phyloP scores from a whole-genome alignment of 2,113 vertebrate species.

The Eubucco bourcierii region DNA sequence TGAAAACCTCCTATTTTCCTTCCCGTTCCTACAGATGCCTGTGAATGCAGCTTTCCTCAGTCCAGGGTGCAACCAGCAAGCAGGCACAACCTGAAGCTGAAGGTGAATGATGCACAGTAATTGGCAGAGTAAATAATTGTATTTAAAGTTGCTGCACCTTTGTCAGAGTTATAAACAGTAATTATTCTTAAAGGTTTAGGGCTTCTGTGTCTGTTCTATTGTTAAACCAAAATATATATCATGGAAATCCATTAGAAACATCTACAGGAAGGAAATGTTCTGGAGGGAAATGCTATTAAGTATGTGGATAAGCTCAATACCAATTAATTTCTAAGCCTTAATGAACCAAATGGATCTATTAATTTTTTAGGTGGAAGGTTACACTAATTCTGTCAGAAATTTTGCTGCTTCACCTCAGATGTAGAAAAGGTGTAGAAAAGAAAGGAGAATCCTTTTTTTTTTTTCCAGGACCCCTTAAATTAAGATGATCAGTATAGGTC shows the following conservation, averaged over 20 bases:
- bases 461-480: neutral
- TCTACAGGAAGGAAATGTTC: neutral
- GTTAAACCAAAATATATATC: neutral
- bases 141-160: neutral
- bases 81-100: neutral
- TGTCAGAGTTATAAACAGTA: neutral
- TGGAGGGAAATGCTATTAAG: neutral
- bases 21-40: neutral
- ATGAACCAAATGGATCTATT: neutral
- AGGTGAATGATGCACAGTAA: neutral
- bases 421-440: neutral
- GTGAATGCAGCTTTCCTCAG: neutral
- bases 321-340: slow-evolving; percentile 49
- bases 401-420: neutral
- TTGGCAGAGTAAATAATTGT: neutral
- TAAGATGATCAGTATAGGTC: neutral
- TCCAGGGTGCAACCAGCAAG: neutral
- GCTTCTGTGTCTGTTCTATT: neutral
- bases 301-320: neutral
- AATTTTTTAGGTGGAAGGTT: slow-evolving; percentile 9
- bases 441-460: neutral
- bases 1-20: neutral
- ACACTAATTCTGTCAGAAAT: neutral
- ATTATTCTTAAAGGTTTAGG: neutral
- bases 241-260: neutral